phyloP scores from a whole-genome alignment of 1,140 invertebrate genomes.

The Trichonephila clavata region DNA sequence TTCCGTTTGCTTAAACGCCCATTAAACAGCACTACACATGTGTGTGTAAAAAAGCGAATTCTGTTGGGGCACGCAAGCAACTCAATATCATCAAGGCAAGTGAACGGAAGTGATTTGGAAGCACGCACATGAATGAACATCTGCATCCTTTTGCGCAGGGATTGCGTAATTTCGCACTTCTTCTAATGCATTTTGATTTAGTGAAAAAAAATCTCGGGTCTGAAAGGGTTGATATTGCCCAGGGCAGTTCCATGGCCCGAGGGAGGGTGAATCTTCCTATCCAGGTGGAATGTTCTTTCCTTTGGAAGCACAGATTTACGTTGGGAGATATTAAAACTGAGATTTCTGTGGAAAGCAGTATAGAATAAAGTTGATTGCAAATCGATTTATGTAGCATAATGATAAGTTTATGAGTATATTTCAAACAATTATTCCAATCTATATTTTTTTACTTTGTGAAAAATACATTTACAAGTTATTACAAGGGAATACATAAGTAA shows the following conservation, averaged over 20 bases:
- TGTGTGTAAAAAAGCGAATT: not conserved
- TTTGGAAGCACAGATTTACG: no score
- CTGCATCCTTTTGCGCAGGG: not conserved
- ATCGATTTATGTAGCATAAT: no score
- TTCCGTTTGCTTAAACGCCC: not conserved
- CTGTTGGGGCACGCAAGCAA: not conserved
- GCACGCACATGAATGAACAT: not conserved
- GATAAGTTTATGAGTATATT: no score
- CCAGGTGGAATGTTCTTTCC: not conserved
- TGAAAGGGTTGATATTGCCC: not conserved
- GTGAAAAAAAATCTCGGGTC: not conserved
- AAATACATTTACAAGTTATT: no score
- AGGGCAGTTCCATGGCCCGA: not conserved
- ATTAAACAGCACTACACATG: not conserved
- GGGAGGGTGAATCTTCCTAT: not conserved
- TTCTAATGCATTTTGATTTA: not conserved
- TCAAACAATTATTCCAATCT: no score
- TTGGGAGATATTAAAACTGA: no score
- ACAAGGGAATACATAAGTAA: no score
- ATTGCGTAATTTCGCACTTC: not conserved
- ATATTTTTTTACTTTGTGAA: no score
- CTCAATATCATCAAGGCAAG: not conserved
- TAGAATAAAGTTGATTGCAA: no score
- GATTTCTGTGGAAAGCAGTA: no score
- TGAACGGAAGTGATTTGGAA: conserved; percentile 1